Conservation (phyloP, 2,797 vertebrate species). For the Cossypha polioptera region DNA sequence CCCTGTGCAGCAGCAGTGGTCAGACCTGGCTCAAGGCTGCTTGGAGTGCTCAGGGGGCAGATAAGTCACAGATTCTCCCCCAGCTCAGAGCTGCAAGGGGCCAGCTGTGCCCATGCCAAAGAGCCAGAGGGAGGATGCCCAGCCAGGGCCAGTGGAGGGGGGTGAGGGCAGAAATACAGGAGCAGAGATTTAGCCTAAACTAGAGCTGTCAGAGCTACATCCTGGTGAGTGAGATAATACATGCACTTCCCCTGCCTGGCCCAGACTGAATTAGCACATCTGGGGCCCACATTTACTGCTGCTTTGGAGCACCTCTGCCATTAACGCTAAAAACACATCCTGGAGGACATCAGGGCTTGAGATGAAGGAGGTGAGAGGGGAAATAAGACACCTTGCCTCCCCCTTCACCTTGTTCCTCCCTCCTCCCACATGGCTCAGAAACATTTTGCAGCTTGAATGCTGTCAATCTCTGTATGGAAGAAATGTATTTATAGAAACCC, state of each 20-base stretch:
- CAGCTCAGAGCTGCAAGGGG: not conserved
- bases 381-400: slow-evolving; percentile 65
- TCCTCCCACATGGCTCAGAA: not conserved
- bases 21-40: not conserved
- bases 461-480: slow-evolving; percentile 60
- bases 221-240: not conserved
- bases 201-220: not conserved
- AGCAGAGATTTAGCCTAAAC: not conserved
- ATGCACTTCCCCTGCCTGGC: not conserved
- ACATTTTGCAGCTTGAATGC: not conserved
- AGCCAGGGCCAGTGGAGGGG: no score
- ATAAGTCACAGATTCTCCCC: not conserved
- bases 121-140: fast-evolving
- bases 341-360: slow-evolving; percentile 22
- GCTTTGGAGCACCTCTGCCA: slow-evolving; percentile 1
- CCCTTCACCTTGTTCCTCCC: slow-evolving; percentile 35
- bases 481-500: slow-evolving; percentile 67
- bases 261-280: slow-evolving; percentile 35
- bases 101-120: not conserved
- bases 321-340: slow-evolving; percentile 54
- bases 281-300: slow-evolving; percentile 37
- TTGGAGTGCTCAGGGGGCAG: not conserved
- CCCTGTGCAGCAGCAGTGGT: not conserved
- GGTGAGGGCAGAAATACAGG: not conserved
- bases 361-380: slow-evolving; percentile 63